phyloP scores from a whole-genome alignment of 92 coral and sea anemone genomes.

The Porites evermanni region DNA sequence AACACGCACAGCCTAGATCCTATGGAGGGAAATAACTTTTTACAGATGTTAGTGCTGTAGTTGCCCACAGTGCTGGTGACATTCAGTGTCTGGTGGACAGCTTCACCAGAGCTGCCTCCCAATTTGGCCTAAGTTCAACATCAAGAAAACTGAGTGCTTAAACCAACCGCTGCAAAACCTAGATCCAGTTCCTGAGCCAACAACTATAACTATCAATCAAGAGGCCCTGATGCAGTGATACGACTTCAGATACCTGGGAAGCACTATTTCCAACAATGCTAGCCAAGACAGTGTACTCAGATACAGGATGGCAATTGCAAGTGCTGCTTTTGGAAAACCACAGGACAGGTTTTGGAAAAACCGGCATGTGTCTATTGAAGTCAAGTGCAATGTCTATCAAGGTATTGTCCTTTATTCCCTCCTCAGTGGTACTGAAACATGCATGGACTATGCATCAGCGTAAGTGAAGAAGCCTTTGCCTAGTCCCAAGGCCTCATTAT shows the following conservation, averaged over 20 bases:
- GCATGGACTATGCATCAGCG: no score
- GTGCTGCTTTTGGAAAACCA: conserved; percentile 25
- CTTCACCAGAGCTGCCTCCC: conserved; percentile 32
- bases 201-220: conserved; percentile 28
- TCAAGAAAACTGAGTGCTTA: conserved; percentile 55
- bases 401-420: no score
- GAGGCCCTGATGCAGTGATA: conserved; percentile 38
- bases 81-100: conserved; percentile 13
- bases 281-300: conserved; percentile 28
- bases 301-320: conserved; percentile 48
- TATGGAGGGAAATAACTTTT: conserved; percentile 27
- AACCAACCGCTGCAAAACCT: conserved; percentile 31
- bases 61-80: conserved; percentile 22
- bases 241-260: conserved; percentile 52
- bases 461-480: no score
- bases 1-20: conserved; percentile 1
- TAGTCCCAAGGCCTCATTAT: no score
- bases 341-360: conserved; percentile 49
- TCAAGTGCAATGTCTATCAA: conserved; percentile 33
- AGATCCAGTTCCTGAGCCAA: conserved; percentile 30
- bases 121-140: conserved; percentile 50
- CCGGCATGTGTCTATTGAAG: conserved; percentile 27
- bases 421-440: no score
- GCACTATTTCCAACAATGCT: conserved; percentile 45
- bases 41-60: conserved; percentile 8